Evolutionary conservation across 2,888 invertebrate genomes (phyloP), one percentile per base, ranked within the genome.

Genomic region (Dynastes grantii): DNA sequence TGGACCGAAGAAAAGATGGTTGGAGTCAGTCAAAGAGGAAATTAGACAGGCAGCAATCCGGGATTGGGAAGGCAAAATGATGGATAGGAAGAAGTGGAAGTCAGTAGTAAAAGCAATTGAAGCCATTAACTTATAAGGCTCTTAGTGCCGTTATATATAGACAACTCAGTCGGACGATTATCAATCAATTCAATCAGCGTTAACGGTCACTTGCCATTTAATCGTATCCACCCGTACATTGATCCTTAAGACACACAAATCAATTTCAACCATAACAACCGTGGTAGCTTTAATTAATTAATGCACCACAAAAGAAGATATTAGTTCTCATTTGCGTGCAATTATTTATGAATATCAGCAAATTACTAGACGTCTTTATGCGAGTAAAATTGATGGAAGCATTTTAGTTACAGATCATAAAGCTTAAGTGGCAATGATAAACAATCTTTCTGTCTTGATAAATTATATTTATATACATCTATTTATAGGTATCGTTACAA

Each of bases 271-370:
- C n/a, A 40, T 65, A 37, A n/a, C 37, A 9, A 40, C 1, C 53
- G 9, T 32, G 22, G 2, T 11, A 13, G 27, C 6, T 70, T 37
- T 64, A 64, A 64, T 64, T 64, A 55, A 55, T 64, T 51, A 13
- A 4, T 1, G 32, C 29, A 32, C 13, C 29, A 32, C 29, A 70
- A 70, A 70, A 29, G 13, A 53, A n/a, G 45, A 29, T 53, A 70
- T 70, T 70, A 53, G 51, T 70, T 70, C 45, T 70, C 51, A 70
- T 70, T 53, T 70, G 29, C 13, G 11, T 53, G 55, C 51, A 53
- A 70, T 53, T 70, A 70, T 32, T 53, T 51, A 68, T 22, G 22
- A 27, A 5, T 49, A 13, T 27, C 29, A 65, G 16, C 63, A 51
- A 51, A 49, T 13, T 16, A 40, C 16, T n/a, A 45, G 65, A 65